Percentiles rank a stretch among this genome's conserved stretches.
These are phyloP conservation scores for Aegithalos caudatus DNA, from an alignment of 2,113 vertebrate species.

Conservation along the genomic window DNA sequence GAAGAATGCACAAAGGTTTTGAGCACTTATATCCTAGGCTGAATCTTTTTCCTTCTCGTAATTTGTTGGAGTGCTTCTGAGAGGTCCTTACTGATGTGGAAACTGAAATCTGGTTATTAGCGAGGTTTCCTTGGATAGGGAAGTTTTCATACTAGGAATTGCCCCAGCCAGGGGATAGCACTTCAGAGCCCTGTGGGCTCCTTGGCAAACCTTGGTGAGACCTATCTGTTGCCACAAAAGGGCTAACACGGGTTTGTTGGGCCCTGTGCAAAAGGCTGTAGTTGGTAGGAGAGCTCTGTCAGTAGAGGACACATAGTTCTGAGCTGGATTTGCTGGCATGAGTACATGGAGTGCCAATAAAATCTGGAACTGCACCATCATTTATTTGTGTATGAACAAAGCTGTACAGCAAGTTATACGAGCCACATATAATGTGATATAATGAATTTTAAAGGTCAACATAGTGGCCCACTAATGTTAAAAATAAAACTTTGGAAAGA, in stretches of 20 bases:
- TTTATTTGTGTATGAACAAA: neutral
- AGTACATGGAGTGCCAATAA: neutral
- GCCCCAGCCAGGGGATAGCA: neutral
- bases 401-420: neutral
- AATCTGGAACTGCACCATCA: neutral
- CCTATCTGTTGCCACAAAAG: accelerated
- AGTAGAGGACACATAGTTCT: neutral
- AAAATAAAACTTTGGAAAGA: neutral
- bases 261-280: neutral
- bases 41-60: neutral
- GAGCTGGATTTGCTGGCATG: neutral
- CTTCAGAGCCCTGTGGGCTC: neutral
- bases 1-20: neutral
- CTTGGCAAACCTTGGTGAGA: accelerated
- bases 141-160: neutral
- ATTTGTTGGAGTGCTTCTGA: neutral
- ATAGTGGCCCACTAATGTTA: neutral
- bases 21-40: neutral
- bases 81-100: neutral
- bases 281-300: neutral
- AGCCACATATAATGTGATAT: neutral
- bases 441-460: neutral
- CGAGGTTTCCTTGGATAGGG: accelerated
- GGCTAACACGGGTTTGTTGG: neutral
- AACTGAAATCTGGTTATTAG: neutral